Base-by-base conservation (phyloP, 2,113 vertebrate species). In the Bostrychus sinensis region DNA sequence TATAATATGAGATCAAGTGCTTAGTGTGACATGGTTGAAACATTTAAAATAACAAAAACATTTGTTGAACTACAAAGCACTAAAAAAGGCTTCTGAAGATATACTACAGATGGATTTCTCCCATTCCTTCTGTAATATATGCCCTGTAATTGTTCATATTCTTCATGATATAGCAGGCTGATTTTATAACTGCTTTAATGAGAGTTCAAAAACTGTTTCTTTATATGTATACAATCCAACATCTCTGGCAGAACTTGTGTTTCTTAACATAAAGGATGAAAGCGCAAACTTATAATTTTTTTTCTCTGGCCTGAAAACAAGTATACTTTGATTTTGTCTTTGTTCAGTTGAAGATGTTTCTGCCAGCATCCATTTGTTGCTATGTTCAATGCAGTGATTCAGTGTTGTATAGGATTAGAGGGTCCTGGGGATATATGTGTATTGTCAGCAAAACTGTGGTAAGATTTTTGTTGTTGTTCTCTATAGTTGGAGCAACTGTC, bases 361-460 rank as follows among this genome's bases (percentile, higher is more conserved):
- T 51, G 46, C 23, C 23, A 30, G 48, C 48, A 17, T 28, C 26
- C 48, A 25, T 13, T 25, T 23, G 20, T 23, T 25, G 45, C 45
- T 48, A 25, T 26, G 46, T 50, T 26, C 23, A 26, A 14, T 8
- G 46, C 22, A 50, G 23, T 26, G 46, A 3, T 50, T 16, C 5
- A 4, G 23, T 30, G 48, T 17, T 30, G 25, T 51, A 3, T n/a
- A 10, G 25, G 48, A 51, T 51, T 30, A 51, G 13, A 51, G 7
- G 14, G 37, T 39, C 37, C 37, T 39, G 37, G 48, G 16, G 48
- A 51, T 30, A 17, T 51, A 30, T 10, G 48, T 30, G 25, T 51
- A 8, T 30, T 51, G 25, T 28, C 48, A 51, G 48, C 14, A 51
- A 50, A 51, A 51, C 48, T 30, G 45, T 14, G 16, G 46, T 50